Evolutionary conservation across 2,888 invertebrate species (phyloP).

Genomic region (Drosophila setosimentum): DNA sequence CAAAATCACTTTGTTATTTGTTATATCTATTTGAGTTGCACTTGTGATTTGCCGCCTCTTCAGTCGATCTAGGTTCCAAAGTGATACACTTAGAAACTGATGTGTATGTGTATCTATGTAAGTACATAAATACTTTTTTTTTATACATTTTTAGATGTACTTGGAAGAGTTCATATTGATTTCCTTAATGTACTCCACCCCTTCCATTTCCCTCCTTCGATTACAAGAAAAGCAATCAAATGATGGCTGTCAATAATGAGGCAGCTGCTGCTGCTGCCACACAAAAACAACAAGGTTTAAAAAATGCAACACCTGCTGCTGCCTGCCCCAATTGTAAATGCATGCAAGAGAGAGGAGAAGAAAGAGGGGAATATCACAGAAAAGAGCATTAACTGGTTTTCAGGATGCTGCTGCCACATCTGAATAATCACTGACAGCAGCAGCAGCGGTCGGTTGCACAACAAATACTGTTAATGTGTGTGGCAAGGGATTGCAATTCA

Average conservation of each 20-base stretch:
- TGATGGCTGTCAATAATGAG: constrained; percentile 5
- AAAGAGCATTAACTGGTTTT: constrained; percentile 10
- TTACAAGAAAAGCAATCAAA: constrained; percentile 11
- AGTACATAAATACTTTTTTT: not conserved
- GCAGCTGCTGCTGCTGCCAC: constrained; percentile 25
- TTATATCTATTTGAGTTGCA: not conserved
- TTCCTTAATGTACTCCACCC: not conserved
- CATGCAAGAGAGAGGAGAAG: constrained; percentile 2
- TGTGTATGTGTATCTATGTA: not conserved
- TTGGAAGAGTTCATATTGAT: not conserved
- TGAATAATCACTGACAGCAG: not conserved
- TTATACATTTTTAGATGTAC: not conserved
- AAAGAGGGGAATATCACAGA: not conserved
- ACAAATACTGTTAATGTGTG: not conserved
- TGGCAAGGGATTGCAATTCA: constrained; percentile 11
- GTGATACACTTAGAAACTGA: not conserved
- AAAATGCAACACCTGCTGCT: constrained; percentile 46
- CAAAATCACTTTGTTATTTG: not conserved
- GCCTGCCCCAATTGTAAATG: constrained; percentile 9
- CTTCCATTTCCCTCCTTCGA: not conserved
- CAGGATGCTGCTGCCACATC: constrained; percentile 14
- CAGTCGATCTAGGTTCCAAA: not conserved
- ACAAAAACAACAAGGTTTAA: not conserved
- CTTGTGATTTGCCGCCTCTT: not conserved
- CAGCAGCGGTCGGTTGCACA: not conserved